Evolutionary conservation across 1,140 invertebrate genomes (phyloP), one percentile per base, ranked within the genome.

Genomic region (Eueides isabella): DNA sequence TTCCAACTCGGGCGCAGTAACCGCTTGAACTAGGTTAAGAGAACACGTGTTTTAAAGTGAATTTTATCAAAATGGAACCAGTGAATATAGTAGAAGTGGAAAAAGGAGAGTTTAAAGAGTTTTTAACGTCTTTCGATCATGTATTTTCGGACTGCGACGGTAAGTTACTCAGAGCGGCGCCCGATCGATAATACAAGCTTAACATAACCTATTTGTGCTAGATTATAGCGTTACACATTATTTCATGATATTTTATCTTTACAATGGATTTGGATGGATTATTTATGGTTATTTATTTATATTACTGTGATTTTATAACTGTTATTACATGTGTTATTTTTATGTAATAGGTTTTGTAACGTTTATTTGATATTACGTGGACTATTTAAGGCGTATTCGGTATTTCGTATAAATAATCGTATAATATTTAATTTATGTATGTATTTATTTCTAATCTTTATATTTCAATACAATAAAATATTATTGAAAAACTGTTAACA

Each of bases 61-160:
- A 33, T 29, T 41, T 38, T 55, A 61, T 19, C 71, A 80, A 76
- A 71, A 87, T 87, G 83, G 71, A 77, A 30, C 88, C 91, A 7
- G 84, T 90, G 72, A 85, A 86, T 75, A 30, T 92, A 26, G 67
- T 78, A 66, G 68, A 85, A 28, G 48, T 90, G 11, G 76, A 78
- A 48, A 19, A 64, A 14, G 76, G 76, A 67, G 81, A 76, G 12
- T 81, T 92, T n/a, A 85, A 90, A 62, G 48, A 81, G 55, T 92
- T 92, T 72, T 78, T 92, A 12, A 80, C 83, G 74, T 90, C 90
- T 0, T 92, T 92, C 48, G 91, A 92, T 72, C 85, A 92, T 69
- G 89, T 92, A 35, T 90, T 92, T 30, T 92, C 90, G 29, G 91
- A 92, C 77, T 92, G 91, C 76, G 91, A 92, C 72, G 91, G 91